These are phyloP conservation scores for Oncorhynchus keta DNA, from an alignment of 2,113 vertebrate species.

Conservation along the genomic window DNA sequence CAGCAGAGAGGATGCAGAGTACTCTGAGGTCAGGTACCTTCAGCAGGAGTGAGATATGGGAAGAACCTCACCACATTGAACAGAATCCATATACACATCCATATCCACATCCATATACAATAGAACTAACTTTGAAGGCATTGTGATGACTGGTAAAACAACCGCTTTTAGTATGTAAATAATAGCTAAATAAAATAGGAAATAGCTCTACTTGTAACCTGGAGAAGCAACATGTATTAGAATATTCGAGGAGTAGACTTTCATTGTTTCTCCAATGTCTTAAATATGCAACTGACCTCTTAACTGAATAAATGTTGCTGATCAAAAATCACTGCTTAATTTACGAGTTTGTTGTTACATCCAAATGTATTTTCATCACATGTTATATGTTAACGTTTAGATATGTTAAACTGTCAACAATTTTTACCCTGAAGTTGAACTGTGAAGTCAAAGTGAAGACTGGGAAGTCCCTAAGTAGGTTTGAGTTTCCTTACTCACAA, in stretches of 20 bases:
- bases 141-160: background rate
- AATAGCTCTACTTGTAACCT: background rate
- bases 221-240: background rate
- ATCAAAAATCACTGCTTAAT: background rate
- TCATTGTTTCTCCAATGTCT: background rate
- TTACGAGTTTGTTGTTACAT: background rate
- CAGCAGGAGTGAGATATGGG: background rate
- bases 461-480: no score
- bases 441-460: no score
- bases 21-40: background rate
- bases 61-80: background rate
- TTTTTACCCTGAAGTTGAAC: no score
- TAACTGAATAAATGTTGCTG: background rate
- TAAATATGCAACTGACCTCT: background rate
- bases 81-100: no score
- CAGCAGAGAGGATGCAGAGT: background rate
- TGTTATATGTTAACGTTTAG: no score
- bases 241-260: background rate
- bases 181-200: background rate
- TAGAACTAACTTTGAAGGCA: background rate
- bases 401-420: no score
- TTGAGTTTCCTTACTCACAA: no score
- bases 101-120: background rate
- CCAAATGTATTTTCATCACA: background rate
- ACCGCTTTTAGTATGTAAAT: background rate